A percentile compares a stretch with the other conserved stretches of the same genome.
Conservation (phyloP, 2,888 invertebrate species). For the Ennomos quercinarius region DNA sequence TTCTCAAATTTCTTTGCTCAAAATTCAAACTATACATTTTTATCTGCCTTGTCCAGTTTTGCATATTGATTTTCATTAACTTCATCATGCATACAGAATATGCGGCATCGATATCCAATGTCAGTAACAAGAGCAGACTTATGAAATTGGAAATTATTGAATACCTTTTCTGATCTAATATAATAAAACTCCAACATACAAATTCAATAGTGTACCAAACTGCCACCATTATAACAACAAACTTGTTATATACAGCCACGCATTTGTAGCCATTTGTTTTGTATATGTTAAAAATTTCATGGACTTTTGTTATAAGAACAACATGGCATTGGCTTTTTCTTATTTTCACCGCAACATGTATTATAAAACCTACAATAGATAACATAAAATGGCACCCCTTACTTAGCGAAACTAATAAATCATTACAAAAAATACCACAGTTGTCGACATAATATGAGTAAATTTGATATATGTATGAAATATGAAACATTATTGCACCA, state of each 20-base stretch:
- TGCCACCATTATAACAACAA: neutral
- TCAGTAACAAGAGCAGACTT: neutral
- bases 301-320: neutral
- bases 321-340: conserved; percentile 3
- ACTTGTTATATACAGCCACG: neutral
- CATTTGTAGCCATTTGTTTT: neutral
- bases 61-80: conserved; percentile 6
- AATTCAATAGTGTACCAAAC: neutral
- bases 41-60: conserved; percentile 1
- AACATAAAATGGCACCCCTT: neutral
- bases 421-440: neutral
- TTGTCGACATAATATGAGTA: too few relatives aligned
- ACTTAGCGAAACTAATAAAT: neutral
- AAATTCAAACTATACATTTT: neutral
- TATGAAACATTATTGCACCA: neutral
- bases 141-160: neutral
- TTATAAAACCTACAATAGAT: neutral
- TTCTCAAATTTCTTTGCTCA: neutral
- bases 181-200: neutral
- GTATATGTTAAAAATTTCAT: conserved; percentile 2
- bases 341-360: neutral
- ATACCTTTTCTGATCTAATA: too few relatives aligned
- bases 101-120: conserved; percentile 3
- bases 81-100: conserved; percentile 8
- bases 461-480: too few relatives aligned